Evolutionary conservation across 2,888 invertebrate genomes (phyloP), one percentile per base, ranked within the genome.

Genomic region (Trachelus iudaicus): DNA sequence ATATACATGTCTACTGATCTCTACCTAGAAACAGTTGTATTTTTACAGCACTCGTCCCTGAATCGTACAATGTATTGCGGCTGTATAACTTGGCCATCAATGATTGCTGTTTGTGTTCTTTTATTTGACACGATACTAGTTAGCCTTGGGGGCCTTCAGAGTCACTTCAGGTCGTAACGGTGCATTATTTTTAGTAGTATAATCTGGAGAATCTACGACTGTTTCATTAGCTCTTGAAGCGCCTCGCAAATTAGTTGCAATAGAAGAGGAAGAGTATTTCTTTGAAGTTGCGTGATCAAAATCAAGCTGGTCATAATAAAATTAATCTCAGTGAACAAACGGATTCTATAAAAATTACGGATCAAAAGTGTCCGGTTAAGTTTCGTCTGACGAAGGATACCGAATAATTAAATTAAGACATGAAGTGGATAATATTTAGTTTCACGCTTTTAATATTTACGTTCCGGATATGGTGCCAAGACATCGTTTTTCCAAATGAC

Each of bases 401-500:
- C 56, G 56, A 56, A 23, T 15, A 56, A 56, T 56, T 56, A 9
- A 56, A 56, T 56, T 9, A 56, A 56, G 23, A 56, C 6, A 56
- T 56, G 56, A 23, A 23, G 78, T 79, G 69, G 75, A 23, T 82
- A 76, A 13, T 81, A 68, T 73, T 80, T 76, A 73, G 76, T 40
- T 56, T 9, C 9, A 56, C 56, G 56, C 23, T 73, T 33, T 68
- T 79, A 40, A 76, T 74, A 56, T 69, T 79, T 31, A 40, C 56
- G 1, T 77, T 33, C 56, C 74, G 77, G 37, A 82, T 76, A 76
- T 76, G 68, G 37, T 73, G 84, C 76, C 89, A 89, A 75, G 89
- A 90, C 73, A 82, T 90, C 73, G 69, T 81, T n/a, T 90, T 86
- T 80, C 89, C 90, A 68, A 77, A 75, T 6, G 84, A 87, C 15